Percentiles rank a stretch among this genome's conserved stretches.
Evolutionary conservation across 23 tunicate species (phyloP).

Genomic region (Diplosoma virens): DNA sequence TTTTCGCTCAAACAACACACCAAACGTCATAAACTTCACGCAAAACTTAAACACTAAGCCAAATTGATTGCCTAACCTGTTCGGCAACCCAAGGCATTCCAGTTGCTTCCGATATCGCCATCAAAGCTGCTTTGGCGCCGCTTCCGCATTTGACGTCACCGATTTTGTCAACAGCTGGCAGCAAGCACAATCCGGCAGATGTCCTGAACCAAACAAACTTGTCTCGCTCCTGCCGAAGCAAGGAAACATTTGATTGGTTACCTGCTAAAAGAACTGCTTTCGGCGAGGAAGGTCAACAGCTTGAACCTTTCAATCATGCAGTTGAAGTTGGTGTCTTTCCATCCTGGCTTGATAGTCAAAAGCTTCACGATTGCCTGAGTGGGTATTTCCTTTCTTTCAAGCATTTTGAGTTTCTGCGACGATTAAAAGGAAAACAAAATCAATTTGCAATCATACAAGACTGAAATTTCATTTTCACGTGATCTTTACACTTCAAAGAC

Average conservation of each 20-base stretch:
- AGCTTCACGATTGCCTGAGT: constrained; percentile 77
- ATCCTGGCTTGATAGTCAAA: constrained; percentile 80
- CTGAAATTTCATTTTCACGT: no score
- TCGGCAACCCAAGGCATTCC: constrained; percentile 74
- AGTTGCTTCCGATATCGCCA: constrained; percentile 67
- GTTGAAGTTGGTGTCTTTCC: constrained; percentile 91
- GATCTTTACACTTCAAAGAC: no score
- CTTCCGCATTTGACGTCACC: constrained; percentile 83
- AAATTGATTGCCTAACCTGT: constrained; percentile 29
- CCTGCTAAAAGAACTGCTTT: constrained; percentile 61
- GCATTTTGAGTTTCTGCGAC: constrained; percentile 65
- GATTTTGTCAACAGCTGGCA: constrained; percentile 74
- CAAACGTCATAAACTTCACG: no score
- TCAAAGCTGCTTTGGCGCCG: constrained; percentile 66
- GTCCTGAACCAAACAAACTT: constrained; percentile 34
- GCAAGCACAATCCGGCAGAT: constrained; percentile 51
- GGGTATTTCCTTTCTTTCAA: constrained; percentile 39
- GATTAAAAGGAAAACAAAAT: no score
- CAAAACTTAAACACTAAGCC: no score
- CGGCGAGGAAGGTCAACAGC: constrained; percentile 55
- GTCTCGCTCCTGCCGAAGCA: neutral
- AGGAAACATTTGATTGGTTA: no score
- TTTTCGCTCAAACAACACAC: no score
- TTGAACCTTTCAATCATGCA: constrained; percentile 83
- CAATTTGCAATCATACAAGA: no score